phyloP scores from a whole-genome alignment of 2,797 vertebrate species.

The Sebastolobus altivelis region DNA sequence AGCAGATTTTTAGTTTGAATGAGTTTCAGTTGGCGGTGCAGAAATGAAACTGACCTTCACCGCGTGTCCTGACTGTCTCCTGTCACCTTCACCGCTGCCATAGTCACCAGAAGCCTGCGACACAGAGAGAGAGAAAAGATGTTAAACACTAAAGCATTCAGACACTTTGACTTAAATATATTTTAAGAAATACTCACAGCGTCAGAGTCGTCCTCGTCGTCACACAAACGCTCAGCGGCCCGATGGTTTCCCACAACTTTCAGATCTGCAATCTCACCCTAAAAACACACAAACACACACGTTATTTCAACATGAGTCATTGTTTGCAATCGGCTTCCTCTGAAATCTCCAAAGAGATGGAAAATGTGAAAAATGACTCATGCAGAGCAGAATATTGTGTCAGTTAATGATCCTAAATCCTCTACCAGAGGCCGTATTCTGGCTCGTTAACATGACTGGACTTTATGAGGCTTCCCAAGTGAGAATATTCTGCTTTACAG shows the following conservation, averaged over 20 bases:
- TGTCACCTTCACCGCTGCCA: constrained; percentile 73
- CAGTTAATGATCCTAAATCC: not conserved
- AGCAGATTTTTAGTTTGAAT: not conserved
- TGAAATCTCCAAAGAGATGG: constrained; percentile 13
- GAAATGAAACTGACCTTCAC: constrained; percentile 54
- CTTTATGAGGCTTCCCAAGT: not conserved
- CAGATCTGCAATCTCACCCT: constrained; percentile 91
- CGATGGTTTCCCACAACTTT: constrained; percentile 84
- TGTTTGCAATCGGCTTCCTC: constrained; percentile 8
- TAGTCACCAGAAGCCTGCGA: constrained; percentile 79
- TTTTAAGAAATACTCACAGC: constrained; percentile 63
- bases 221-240: constrained; percentile 86
- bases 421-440: not conserved
- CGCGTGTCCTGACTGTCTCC: constrained; percentile 16
- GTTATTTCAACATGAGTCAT: not conserved
- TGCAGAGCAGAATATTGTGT: constrained; percentile 4
- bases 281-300: constrained; percentile 16
- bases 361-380: constrained; percentile 26
- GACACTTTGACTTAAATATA: not conserved
- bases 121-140: not conserved
- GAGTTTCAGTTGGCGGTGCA: not conserved
- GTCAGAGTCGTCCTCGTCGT: constrained; percentile 88
- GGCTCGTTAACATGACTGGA: not conserved
- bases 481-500: not conserved
- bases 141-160: not conserved